Conservation (phyloP, 2,888 invertebrate genomes). For the Synergus japonicus region DNA sequence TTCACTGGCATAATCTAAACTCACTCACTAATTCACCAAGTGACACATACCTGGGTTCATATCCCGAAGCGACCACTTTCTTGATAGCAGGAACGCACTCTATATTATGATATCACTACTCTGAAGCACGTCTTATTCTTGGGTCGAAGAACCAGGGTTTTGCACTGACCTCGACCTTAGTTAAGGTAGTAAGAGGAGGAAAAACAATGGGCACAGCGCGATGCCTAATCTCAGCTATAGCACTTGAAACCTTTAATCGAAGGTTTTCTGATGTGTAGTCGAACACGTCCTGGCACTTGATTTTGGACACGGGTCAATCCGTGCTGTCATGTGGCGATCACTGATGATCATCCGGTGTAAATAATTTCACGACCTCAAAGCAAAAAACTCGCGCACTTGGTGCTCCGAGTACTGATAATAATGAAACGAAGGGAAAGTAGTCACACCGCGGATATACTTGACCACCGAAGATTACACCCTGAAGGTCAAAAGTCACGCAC, state of each 20-base stretch:
- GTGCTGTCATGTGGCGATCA: background rate
- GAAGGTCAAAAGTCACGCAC: constrained; percentile 40
- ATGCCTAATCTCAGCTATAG: background rate
- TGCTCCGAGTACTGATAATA: constrained; percentile 11
- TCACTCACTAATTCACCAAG: constrained; percentile 43
- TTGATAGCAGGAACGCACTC: constrained; percentile 56
- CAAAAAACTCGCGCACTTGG: constrained; percentile 2
- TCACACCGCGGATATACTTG: constrained; percentile 25
- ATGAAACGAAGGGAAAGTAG: background rate
- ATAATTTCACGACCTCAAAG: constrained; percentile 2
- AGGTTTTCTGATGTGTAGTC: constrained; percentile 7
- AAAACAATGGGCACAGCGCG: constrained; percentile 18
- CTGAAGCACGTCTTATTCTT: constrained; percentile 51
- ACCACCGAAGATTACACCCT: background rate
- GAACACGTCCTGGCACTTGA: constrained; percentile 38
- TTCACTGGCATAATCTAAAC: background rate
- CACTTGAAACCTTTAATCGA: constrained; percentile 17
- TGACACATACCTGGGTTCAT: constrained; percentile 75
- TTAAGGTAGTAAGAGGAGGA: constrained; percentile 16
- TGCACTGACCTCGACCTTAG: constrained; percentile 38
- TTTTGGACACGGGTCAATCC: constrained; percentile 22
- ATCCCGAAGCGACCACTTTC: constrained; percentile 73
- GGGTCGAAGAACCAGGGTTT: constrained; percentile 13
- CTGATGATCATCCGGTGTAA: background rate
- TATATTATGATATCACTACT: constrained; percentile 53